Base-by-base conservation (phyloP, 2,113 vertebrate genomes). In the Sinocyclocheilus grahami region DNA sequence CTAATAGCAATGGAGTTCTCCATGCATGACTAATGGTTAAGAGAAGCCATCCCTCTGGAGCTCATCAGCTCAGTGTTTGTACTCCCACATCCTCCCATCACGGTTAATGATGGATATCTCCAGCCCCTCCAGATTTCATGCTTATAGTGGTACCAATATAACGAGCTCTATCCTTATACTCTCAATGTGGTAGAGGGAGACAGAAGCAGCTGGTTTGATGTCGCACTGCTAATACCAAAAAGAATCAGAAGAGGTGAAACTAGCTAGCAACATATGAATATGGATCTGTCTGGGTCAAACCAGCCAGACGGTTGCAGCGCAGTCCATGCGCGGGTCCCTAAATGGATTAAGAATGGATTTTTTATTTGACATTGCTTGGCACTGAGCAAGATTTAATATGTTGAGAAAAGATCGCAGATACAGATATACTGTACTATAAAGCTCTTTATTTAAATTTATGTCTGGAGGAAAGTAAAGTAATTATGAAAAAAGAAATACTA, bases 1-100 rank as follows among this genome's bases (percentile, higher is more conserved):
- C 42, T 71, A 60, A 83, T 83, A 67, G 77, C 82, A 84, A 63
- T 88, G 27, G 27, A 60, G 48, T 22, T 65, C 55, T 83, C 79
- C 82, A 85, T 87, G 86, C 86, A 82, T 86, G 84, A 84, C 86
- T 86, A 83, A 89, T 87, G 78, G 71, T 78, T 81, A 86, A 89
- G 88, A 63, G 46, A 86, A 82, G 27, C 60, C 83, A 79, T 81
- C 82, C 83, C 58, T 78, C 60, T 78, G 69, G 71, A 89, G 83
- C 78, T 67, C 39, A 60, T 67, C 53, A 74, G 74, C 83, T 83
- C 42, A 72, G 30, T 46, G 83, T 79, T 67, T 83, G 63, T 74
- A 85, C 30, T 63, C 78, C 80, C 83, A 67, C 63, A 63, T 82
- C 48, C 78, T 62, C 75, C 84, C 33, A 89, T 86, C 46, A 67